Percentiles rank a stretch among this genome's conserved stretches.
These are phyloP conservation scores for Otis tarda DNA, from an alignment of 2,113 vertebrate species.

Conservation along the genomic window DNA sequence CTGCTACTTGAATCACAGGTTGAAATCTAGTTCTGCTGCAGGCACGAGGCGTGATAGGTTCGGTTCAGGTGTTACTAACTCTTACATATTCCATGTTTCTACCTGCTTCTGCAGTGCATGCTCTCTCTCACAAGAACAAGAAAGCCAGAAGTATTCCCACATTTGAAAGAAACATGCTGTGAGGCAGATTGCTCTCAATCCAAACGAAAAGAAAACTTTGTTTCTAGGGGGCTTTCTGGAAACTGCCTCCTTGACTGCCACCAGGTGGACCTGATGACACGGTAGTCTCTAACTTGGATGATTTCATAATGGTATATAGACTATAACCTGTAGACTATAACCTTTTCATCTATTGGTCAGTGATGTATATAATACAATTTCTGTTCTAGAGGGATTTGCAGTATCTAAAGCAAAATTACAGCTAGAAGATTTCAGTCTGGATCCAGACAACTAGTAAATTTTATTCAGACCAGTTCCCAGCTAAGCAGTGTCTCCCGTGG, in stretches of 20 bases:
- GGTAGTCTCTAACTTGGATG: background rate
- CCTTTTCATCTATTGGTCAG: background rate
- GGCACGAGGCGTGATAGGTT: background rate
- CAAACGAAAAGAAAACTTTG: background rate
- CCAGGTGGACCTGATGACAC: background rate
- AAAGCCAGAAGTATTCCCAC: background rate
- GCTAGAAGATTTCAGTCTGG: background rate
- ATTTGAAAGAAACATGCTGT: background rate
- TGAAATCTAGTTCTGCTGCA: background rate
- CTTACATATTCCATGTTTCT: background rate
- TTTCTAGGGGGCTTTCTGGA: background rate
- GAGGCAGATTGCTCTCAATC: background rate
- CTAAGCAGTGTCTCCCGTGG: background rate
- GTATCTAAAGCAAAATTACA: background rate
- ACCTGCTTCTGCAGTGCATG: background rate
- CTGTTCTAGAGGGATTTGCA: background rate
- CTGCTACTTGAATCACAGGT: background rate
- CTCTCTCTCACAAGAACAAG: background rate
- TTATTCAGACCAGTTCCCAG: background rate
- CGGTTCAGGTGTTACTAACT: background rate
- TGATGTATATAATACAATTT: background rate
- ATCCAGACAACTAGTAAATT: background rate
- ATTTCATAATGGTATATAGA: background rate
- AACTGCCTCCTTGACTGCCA: background rate
- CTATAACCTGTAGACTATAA: background rate